These are phyloP conservation scores for Notamacropus eugenii DNA, from an alignment of 2,797 vertebrate species.

Conservation along the genomic window DNA sequence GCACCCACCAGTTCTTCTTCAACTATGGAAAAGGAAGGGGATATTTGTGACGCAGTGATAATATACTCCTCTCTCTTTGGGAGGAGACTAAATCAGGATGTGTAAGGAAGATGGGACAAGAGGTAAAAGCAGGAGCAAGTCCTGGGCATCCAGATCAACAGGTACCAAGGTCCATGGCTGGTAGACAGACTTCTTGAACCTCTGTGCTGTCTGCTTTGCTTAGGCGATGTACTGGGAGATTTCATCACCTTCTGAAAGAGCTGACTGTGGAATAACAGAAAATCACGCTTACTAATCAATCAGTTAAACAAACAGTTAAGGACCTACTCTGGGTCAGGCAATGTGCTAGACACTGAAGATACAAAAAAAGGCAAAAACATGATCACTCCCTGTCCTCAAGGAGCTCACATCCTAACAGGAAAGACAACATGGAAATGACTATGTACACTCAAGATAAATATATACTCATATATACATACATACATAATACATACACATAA, in stretches of 20 bases:
- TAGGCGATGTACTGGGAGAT: not conserved
- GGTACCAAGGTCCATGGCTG: not conserved
- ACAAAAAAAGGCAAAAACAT: no score
- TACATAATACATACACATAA: no score
- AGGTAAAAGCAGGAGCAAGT: not conserved
- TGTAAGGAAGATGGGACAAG: not conserved
- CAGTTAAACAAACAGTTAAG: not conserved
- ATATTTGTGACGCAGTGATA: not conserved
- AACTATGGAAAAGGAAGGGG: not conserved
- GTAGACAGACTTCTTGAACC: not conserved
- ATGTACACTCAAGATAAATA: not conserved
- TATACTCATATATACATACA: not conserved
- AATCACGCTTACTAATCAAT: not conserved
- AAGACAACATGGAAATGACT: not conserved
- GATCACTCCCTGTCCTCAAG: not conserved
- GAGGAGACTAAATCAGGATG: not conserved
- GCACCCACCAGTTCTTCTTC: not conserved
- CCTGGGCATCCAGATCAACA: not conserved
- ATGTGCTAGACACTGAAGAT: no score
- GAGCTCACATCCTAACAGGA: not conserved
- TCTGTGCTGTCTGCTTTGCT: not conserved
- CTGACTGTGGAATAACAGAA: not conserved
- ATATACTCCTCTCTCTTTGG: not conserved
- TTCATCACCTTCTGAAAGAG: not conserved
- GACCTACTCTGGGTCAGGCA: no score